Percentiles rank a stretch among this genome's conserved stretches.
Conservation (phyloP, 2,888 invertebrate species). For the Cataglyphis altisquamis region DNA sequence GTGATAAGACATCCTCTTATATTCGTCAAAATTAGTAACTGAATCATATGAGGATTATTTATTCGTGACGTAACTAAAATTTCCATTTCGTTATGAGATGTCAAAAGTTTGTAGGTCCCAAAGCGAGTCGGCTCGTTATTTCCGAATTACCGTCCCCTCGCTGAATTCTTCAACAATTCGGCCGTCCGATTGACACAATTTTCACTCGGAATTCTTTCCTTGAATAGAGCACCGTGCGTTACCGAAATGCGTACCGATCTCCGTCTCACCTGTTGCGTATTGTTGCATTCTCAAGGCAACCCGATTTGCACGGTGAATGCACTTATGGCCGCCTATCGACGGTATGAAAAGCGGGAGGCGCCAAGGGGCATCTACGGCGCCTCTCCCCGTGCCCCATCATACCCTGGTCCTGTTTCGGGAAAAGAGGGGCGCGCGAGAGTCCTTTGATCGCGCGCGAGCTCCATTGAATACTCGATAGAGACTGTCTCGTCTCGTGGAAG, state of each 20-base stretch:
- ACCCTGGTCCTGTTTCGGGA: conserved; percentile 78
- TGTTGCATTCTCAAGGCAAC: conserved; percentile 81
- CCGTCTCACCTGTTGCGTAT: conserved; percentile 84
- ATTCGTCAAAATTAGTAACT: neutral
- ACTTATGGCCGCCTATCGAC: conserved; percentile 82
- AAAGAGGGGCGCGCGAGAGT: conserved; percentile 75
- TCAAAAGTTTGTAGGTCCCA: neutral
- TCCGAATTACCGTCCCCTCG: conserved; percentile 11
- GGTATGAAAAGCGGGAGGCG: conserved; percentile 82
- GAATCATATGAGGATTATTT: neutral
- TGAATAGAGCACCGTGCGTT: conserved; percentile 71
- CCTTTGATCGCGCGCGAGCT: conserved; percentile 84
- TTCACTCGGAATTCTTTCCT: conserved; percentile 53
- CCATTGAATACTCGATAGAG: conserved; percentile 79
- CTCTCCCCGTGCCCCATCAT: conserved; percentile 21
- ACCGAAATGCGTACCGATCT: conserved; percentile 77
- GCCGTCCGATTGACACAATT: conserved; percentile 62
- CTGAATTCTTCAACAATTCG: conserved; percentile 49
- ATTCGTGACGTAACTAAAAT: neutral
- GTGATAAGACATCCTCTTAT: neutral
- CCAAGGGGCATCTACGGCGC: conserved; percentile 61
- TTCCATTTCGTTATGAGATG: neutral
- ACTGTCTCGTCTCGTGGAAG: conserved; percentile 60
- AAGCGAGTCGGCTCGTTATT: conserved; percentile 25
- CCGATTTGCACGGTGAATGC: conserved; percentile 85